Evolutionary conservation across 2,113 vertebrate genomes (phyloP).

Genomic region (Willisornis vidua): DNA sequence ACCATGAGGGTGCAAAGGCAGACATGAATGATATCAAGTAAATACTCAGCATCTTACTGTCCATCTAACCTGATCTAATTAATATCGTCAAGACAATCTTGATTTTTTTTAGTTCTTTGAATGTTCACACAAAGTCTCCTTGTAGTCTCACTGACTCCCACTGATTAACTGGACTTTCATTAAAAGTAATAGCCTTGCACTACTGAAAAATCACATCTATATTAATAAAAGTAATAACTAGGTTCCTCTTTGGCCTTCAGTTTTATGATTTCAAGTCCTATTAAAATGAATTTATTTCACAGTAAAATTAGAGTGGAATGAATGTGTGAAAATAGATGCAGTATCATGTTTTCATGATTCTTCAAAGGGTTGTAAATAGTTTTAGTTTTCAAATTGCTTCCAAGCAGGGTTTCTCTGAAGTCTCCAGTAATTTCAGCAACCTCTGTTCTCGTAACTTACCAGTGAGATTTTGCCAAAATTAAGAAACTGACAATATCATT

Average conservation of each 20-base stretch:
- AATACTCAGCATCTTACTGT: not conserved
- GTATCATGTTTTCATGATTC: not conserved
- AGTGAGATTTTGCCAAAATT: conserved; percentile 43
- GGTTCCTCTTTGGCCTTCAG: not conserved
- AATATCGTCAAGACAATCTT: not conserved
- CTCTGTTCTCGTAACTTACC: conserved; percentile 19
- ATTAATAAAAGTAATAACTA: not conserved
- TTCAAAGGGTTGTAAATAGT: not conserved
- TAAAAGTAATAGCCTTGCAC: not conserved
- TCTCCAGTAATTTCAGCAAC: not conserved
- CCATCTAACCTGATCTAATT: not conserved
- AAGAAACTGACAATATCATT: conserved; percentile 54
- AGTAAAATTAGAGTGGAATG: not conserved
- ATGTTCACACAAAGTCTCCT: not conserved
- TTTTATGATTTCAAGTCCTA: not conserved
- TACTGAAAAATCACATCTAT: not conserved
- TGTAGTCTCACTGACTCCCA: not conserved
- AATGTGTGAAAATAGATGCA: not conserved
- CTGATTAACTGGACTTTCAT: not conserved
- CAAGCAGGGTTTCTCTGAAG: not conserved
- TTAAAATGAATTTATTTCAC: not conserved
- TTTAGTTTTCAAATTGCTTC: not conserved
- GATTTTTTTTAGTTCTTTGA: not conserved
- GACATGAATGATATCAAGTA: not conserved
- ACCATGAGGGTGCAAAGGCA: not conserved